Percentiles rank a stretch among this genome's conserved stretches.
phyloP scores from a whole-genome alignment of 92 coral and sea anemone species.

The Anthopleura xanthogrammica region DNA sequence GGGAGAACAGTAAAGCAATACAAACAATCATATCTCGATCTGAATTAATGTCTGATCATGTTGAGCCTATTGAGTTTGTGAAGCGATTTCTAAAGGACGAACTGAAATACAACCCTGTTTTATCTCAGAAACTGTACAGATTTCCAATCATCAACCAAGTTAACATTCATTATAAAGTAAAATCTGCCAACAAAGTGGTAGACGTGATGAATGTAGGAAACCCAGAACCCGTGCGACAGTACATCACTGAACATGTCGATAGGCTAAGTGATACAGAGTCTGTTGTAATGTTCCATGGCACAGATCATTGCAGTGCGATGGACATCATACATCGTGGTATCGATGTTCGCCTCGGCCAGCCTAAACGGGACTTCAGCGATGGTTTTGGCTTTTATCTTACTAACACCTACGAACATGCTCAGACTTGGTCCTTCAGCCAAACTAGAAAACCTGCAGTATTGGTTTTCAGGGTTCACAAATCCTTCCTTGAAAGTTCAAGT shows the following conservation, averaged over 20 bases:
- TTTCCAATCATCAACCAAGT: not conserved
- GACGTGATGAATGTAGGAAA: not conserved
- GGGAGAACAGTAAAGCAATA: conserved; percentile 6
- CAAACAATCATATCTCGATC: conserved; percentile 23
- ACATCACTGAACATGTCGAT: not conserved
- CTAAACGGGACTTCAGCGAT: conserved; percentile 60
- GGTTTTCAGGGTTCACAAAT: conserved; percentile 25
- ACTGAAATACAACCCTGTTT: conserved; percentile 44
- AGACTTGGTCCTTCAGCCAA: conserved; percentile 45
- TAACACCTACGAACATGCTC: conserved; percentile 17
- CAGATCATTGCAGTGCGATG: conserved; percentile 57
- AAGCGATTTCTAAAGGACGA: conserved; percentile 49
- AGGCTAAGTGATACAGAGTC: not conserved
- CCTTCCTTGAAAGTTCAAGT: conserved; percentile 9
- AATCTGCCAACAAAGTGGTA: not conserved
- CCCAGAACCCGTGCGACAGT: not conserved
- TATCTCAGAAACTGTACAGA: conserved; percentile 2
- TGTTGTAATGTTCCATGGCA: conserved; percentile 56
- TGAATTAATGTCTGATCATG: conserved; percentile 15
- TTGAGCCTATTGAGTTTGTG: conserved; percentile 43
- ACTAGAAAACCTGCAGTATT: conserved; percentile 54
- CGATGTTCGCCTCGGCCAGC: conserved; percentile 34
- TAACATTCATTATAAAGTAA: not conserved
- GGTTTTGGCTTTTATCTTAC: conserved; percentile 60
- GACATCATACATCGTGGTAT: conserved; percentile 48